Base-by-base conservation (phyloP, 2,797 vertebrate genomes). In the Oryzias sinensis region DNA sequence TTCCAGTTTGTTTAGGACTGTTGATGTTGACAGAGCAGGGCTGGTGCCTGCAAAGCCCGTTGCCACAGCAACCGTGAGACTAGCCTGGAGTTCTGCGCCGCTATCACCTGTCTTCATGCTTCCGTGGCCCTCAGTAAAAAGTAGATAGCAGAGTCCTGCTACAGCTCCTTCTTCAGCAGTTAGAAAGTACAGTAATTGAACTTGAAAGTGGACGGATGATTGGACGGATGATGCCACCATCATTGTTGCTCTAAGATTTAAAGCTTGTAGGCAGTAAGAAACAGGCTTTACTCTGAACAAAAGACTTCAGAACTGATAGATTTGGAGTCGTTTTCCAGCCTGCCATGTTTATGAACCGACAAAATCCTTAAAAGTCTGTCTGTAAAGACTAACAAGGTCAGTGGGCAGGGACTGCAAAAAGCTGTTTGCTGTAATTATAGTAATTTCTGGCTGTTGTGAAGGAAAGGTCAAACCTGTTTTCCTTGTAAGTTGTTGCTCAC, bases 191-290 rank as follows among this genome's bases (percentile, higher is more conserved):
- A 65, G 56, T 63, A 59, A 72, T 53, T 69, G n/a, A n/a, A n/a
- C n/a, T n/a, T n/a, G n/a, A n/a, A n/a, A n/a, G n/a, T n/a, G 41
- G 43, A 65, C 33, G 4, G 0, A 8, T 27, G 42, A 59, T 45
- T n/a, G 41, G 43, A 65, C 33, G 4, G 0, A 8, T 27, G 42
- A 59, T 45, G 50, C 27, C 6, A 13, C 55, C 0, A 4, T 64
- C 55, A 76, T 62, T 68, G 62, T 22, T 42, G 46, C 40, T 74
- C 49, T 74, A 45, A 67, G 50, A 55, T 46, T 63, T 63, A 49
- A 47, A 56, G 65, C 41, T 53, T 53, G 42, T 65, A 73, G 56
- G 67, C 59, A 62, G 53, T 3, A 0, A 24, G 33, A 71, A 59
- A 65, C 65, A 53, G 41, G 56, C 68, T 62, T 25, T 29, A 64